These are phyloP conservation scores for Metallyticus violacea DNA, from an alignment of 2,888 invertebrate genomes.

Conservation along the genomic window DNA sequence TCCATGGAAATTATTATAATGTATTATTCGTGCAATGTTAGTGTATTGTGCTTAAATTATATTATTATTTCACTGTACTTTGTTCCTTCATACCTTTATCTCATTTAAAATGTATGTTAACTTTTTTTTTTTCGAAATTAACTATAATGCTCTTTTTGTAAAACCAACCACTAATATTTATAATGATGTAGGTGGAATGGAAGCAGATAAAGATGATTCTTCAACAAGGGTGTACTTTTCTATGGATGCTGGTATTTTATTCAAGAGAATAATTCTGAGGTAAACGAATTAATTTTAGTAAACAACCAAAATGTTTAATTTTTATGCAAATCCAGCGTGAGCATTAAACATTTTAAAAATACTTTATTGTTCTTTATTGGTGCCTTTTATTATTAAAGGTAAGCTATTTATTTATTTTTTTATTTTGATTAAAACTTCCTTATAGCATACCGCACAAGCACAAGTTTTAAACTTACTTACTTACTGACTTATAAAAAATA, in stretches of 20 bases:
- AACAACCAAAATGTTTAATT: neutral
- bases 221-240: neutral
- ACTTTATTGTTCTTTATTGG: neutral
- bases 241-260: neutral
- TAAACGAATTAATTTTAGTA: neutral
- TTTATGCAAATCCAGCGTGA: neutral
- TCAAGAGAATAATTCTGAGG: neutral
- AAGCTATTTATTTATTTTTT: too few species aligned
- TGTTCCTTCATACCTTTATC: too few species aligned
- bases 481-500: too few species aligned
- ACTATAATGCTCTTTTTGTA: neutral
- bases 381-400: too few species aligned
- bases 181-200: neutral
- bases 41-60: neutral
- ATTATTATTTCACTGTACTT: neutral
- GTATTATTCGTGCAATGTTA: neutral
- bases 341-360: neutral
- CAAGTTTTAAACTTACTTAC: too few species aligned
- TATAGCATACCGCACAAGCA: too few species aligned
- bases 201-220: neutral
- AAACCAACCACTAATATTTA: neutral
- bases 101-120: too few species aligned
- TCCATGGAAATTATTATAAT: too few species aligned
- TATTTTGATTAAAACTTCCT: too few species aligned
- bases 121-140: neutral